Conservation (phyloP, 2,888 invertebrate species). For the Pocota personata region DNA sequence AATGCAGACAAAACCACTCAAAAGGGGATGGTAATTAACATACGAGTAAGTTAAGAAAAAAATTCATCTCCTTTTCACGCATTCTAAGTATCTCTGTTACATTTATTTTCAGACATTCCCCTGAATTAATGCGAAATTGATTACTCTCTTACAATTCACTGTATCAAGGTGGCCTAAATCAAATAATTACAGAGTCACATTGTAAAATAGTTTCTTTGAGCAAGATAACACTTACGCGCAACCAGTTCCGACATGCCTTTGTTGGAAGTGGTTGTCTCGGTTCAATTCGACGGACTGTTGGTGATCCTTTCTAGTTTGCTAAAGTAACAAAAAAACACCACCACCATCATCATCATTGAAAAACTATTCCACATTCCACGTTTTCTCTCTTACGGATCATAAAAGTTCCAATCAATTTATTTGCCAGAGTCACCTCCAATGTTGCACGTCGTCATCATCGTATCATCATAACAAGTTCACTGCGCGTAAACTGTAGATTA, state of each 20-base stretch:
- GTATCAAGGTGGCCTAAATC: slow-evolving; percentile 36
- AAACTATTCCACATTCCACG: slow-evolving; percentile 69
- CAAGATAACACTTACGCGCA: slow-evolving; percentile 13
- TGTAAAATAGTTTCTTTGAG: slow-evolving; percentile 7
- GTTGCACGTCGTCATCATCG: slow-evolving; percentile 52
- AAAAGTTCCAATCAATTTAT: slow-evolving; percentile 71
- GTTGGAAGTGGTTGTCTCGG: slow-evolving; percentile 4
- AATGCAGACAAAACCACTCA: too few species aligned
- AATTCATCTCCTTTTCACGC: too few species aligned
- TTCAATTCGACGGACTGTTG: background rate
- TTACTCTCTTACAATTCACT: background rate
- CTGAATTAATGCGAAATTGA: slow-evolving; percentile 62
- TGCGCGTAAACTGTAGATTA: slow-evolving; percentile 65
- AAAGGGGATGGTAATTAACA: too few species aligned
- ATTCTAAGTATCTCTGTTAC: slow-evolving; percentile 6
- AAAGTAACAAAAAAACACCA: background rate
- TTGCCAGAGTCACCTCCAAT: slow-evolving; percentile 59
- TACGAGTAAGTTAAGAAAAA: too few species aligned
- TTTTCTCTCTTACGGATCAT: slow-evolving; percentile 60
- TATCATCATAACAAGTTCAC: slow-evolving; percentile 72
- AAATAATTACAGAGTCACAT: slow-evolving; percentile 23
- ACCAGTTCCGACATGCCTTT: slow-evolving; percentile 25
- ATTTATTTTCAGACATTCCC: slow-evolving; percentile 52
- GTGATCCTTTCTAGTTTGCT: slow-evolving; percentile 8
- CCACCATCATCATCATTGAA: slow-evolving; percentile 45